These are phyloP conservation scores for Gymnoscelis rufifasciata DNA, from an alignment of 2,888 invertebrate species.

Conservation along the genomic window DNA sequence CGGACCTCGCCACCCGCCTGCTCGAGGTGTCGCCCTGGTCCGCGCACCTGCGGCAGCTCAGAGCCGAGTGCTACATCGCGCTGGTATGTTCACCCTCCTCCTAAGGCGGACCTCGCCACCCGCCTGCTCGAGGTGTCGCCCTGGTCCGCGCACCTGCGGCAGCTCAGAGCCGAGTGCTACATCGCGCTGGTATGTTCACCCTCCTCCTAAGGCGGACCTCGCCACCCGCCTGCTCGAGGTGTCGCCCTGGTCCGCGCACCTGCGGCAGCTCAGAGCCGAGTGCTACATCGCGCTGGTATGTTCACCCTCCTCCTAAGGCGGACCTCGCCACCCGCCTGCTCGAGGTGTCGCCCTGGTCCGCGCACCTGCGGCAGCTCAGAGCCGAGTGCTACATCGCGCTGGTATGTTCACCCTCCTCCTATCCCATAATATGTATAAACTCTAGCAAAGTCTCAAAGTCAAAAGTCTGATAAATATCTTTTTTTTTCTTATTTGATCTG, in stretches of 20 bases:
- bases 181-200: conserved; percentile 74
- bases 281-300: conserved; percentile 84
- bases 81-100: conserved; percentile 51
- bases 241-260: conserved; percentile 92
- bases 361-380: conserved; percentile 88
- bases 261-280: conserved; percentile 92
- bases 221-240: conserved; percentile 85
- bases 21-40: conserved; percentile 96
- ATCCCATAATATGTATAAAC: no score
- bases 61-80: conserved; percentile 91
- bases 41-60: conserved; percentile 86
- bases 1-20: conserved; percentile 79
- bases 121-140: conserved; percentile 92
- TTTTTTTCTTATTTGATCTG: no score
- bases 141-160: conserved; percentile 91
- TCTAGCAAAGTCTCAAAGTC: no score
- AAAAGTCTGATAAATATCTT: no score
- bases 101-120: conserved; percentile 65
- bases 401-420: conserved; percentile 46
- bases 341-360: conserved; percentile 94
- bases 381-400: conserved; percentile 89
- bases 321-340: conserved; percentile 82
- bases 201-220: conserved; percentile 65
- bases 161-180: conserved; percentile 92
- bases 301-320: no score